Base-by-base conservation (phyloP, 1,140 invertebrate genomes). In the Drosophila sucinea region DNA sequence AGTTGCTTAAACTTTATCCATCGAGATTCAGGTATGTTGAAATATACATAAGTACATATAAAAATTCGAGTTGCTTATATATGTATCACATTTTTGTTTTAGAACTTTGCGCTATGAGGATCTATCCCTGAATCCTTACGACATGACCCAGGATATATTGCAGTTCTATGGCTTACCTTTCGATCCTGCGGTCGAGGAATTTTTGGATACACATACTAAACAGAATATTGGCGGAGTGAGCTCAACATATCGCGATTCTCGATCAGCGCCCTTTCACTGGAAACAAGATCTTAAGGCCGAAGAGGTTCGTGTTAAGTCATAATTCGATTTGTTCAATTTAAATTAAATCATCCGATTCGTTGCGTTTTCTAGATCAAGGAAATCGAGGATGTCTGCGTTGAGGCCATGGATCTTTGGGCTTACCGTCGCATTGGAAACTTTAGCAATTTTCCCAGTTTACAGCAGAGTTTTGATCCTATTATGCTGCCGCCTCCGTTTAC, bases 71-170 rank as follows among this genome's bases (percentile, higher is more conserved):
- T 10, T 6, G 10, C 3, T 29, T 70, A 33, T 47, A 23, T 10
- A 2, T 35, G 3, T 35, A 0, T 35, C 33, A 11, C 10, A 38
- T n/a, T 11, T 27, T 0, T 41, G 61, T 93, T 93, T 3, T 92
- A 97, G 96, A 92, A 95, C 95, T 23, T 90, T 97, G 25, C 94
- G 97, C 1, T 98, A 97, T 90, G 97, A 98, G 93, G 97, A 98
- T 89, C 91, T 98, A 11, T 96, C 96, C 0, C 81, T 97, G 10
- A 94, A 96, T 83, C 96, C 96, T 1, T 96, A 96, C 86, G 93
- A 92, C 57, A 94, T 94, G n/a, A 94, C 95, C 3, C 93, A 95
- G 73, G 93, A 95, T n/a, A 91, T 98, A 3, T 95, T 97, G 64
- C 92, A 95, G 81, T 97, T 97, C 92, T 96, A 96, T 83, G 95